Evolutionary conservation across 35 echinoderm and acorn worm genomes (phyloP).

Genomic region (Anneissia japonica): DNA sequence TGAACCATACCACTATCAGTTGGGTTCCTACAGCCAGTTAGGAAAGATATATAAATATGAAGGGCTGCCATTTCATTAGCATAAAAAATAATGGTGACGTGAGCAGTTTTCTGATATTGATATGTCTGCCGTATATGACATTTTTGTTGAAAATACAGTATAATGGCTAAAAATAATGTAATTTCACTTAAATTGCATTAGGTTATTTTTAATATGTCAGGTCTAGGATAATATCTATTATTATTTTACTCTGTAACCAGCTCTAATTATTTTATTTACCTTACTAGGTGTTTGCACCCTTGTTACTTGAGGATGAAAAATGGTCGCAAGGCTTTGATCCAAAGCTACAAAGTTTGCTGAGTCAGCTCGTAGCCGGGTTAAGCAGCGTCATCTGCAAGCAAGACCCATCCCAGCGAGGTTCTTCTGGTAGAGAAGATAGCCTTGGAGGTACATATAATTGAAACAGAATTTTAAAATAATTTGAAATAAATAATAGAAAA

Average conservation of each 20-base stretch:
- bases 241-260: neutral
- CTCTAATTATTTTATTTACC: constrained; percentile 18
- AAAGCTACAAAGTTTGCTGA: constrained; percentile 91
- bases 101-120: neutral
- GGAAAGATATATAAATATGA: too few species aligned
- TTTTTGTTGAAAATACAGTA: neutral
- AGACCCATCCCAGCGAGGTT: constrained; percentile 65
- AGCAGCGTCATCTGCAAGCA: constrained; percentile 66
- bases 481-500: too few species aligned
- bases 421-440: constrained; percentile 51
- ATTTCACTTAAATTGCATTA: neutral
- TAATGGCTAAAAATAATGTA: neutral
- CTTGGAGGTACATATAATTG: too few species aligned
- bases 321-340: constrained; percentile 86
- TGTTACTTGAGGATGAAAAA: constrained; percentile 92
- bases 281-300: constrained; percentile 77
- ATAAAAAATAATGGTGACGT: too few species aligned
- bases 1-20: too few species aligned
- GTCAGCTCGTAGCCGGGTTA: constrained; percentile 84
- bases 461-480: too few species aligned
- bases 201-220: neutral
- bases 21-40: too few species aligned
- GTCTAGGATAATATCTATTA: neutral
- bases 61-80: too few species aligned
- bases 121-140: neutral